A percentile compares a stretch with the other conserved stretches of the same genome.
Conservation (phyloP, 1,140 invertebrate species). For the Eulimnadia texana region DNA sequence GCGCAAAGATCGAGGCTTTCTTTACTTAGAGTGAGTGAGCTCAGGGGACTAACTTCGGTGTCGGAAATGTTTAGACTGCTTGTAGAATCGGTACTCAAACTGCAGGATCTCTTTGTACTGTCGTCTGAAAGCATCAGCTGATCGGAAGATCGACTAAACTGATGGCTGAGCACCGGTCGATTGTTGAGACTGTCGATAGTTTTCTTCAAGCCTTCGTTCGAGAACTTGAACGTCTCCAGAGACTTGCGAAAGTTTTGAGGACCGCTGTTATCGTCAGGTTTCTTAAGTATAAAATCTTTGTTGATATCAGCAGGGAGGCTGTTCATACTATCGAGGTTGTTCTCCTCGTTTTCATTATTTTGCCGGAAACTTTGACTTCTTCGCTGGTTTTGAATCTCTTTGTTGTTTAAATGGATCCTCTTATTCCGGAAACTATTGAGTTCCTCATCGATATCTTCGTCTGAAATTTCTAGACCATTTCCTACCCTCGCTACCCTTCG, state of each 20-base stretch:
- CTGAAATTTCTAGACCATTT: constrained; percentile 14
- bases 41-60: constrained; percentile 3
- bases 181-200: constrained; percentile 14
- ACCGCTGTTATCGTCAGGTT: not conserved
- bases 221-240: constrained; percentile 15
- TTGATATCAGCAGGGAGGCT: constrained; percentile 14
- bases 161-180: too few relatives aligned
- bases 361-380: constrained; percentile 5
- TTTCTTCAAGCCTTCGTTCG: constrained; percentile 18
- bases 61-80: constrained; percentile 17
- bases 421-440: not conserved
- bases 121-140: constrained; percentile 15
- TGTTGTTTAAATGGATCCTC: not conserved
- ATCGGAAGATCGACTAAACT: constrained; percentile 13
- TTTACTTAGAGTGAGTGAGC: not conserved
- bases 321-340: constrained; percentile 8
- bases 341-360: not conserved
- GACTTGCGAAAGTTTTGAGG: constrained; percentile 10
- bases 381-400: not conserved
- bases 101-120: constrained; percentile 13
- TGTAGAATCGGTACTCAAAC: constrained; percentile 13
- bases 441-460: constrained; percentile 8
- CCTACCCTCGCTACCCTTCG: constrained; percentile 11
- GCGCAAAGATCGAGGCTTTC: constrained; percentile 10
- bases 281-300: constrained; percentile 16